Evolutionary conservation across 1,140 invertebrate species (phyloP).

Genomic region (Saccostrea cuccullata): DNA sequence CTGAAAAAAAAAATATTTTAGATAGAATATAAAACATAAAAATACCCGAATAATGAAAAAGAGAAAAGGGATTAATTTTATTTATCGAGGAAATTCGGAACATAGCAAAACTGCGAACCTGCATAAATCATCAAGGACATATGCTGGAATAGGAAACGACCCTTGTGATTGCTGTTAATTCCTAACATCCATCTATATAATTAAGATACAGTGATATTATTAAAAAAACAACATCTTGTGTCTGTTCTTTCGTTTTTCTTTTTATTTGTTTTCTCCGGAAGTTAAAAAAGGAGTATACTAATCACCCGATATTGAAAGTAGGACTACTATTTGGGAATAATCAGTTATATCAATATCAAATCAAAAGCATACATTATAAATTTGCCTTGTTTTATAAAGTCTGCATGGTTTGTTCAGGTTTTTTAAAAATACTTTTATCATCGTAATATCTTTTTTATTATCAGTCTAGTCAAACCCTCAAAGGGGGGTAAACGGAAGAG

Average conservation of each 20-base stretch:
- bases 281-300: neutral
- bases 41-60: neutral
- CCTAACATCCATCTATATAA: slow-evolving; percentile 44
- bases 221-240: neutral
- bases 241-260: neutral
- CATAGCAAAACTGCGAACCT: slow-evolving; percentile 76
- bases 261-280: neutral
- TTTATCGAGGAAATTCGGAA: neutral
- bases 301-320: neutral
- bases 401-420: too few relatives aligned
- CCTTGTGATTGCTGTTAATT: slow-evolving; percentile 37
- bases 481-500: too few relatives aligned
- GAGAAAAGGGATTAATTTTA: neutral
- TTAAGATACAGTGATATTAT: neutral
- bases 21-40: slow-evolving; percentile 36
- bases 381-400: too few relatives aligned
- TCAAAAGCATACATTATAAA: too few relatives aligned
- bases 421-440: too few relatives aligned
- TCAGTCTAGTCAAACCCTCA: too few relatives aligned
- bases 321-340: too few relatives aligned
- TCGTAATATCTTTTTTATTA: too few relatives aligned
- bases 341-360: too few relatives aligned
- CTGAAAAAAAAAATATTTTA: slow-evolving; percentile 80
- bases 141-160: slow-evolving; percentile 77
- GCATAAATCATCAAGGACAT: slow-evolving; percentile 82